phyloP scores from a whole-genome alignment of 2,888 invertebrate species.

The Drosophila formosana region DNA sequence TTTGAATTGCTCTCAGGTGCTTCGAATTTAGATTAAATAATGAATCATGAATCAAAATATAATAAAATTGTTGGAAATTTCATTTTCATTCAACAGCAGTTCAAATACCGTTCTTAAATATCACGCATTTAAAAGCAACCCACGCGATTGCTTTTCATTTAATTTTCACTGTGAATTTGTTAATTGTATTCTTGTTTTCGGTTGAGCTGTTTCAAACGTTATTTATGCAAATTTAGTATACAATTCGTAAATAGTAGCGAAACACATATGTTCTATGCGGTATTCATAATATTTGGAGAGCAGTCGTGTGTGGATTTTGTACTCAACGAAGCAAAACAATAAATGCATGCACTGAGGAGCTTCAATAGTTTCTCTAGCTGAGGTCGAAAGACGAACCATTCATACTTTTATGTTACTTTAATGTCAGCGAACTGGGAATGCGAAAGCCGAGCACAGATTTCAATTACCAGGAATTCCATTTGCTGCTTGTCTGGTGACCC shows the following conservation, averaged over 20 bases:
- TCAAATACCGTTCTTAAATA: too few species aligned
- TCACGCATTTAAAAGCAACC: not conserved
- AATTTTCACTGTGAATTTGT: not conserved
- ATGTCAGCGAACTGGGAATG: conserved; percentile 27
- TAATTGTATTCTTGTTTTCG: not conserved
- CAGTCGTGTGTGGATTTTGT: conserved; percentile 17
- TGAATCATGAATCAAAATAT: too few species aligned
- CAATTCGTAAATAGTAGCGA: too few species aligned
- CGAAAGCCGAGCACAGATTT: conserved; percentile 52
- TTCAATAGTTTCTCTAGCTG: conserved; percentile 23
- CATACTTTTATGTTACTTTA: conserved; percentile 64
- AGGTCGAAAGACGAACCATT: conserved; percentile 27
- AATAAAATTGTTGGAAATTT: too few species aligned
- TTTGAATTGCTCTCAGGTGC: too few species aligned
- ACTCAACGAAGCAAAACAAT: conserved; percentile 16
- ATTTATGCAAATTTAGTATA: conserved; percentile 20
- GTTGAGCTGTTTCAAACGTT: not conserved
- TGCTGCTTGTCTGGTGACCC: not conserved
- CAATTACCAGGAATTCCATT: conserved; percentile 52
- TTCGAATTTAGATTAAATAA: too few species aligned
- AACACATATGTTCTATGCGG: conserved; percentile 30
- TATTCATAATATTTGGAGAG: conserved; percentile 28
- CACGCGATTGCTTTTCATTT: not conserved
- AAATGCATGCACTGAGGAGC: not conserved
- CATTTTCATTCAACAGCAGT: too few species aligned